A percentile compares a stretch with the other conserved stretches of the same genome.
Conservation (phyloP, 2,113 vertebrate species). For the Herpetotheres cachinnans region DNA sequence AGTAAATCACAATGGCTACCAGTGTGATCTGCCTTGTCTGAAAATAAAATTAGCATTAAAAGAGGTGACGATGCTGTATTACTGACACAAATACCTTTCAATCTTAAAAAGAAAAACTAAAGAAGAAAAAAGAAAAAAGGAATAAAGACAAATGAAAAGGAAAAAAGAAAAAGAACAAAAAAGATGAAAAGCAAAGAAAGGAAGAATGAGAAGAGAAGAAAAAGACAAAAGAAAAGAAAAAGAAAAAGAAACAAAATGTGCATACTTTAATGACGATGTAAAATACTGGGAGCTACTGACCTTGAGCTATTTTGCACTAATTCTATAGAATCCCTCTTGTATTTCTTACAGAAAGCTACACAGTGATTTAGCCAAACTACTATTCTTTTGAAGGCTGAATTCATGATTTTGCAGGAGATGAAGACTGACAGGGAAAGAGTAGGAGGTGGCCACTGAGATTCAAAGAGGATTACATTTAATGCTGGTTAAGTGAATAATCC, state of each 20-base stretch:
- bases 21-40: conserved; percentile 17
- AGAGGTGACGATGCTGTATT: not conserved
- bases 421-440: conserved; percentile 59
- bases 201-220: no score
- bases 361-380: conserved; percentile 59
- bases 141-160: no score
- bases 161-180: not conserved
- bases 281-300: conserved; percentile 26
- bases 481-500: conserved; percentile 64
- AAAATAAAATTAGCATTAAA: conserved; percentile 56
- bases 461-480: conserved; percentile 69
- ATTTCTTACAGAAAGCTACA: conserved; percentile 55
- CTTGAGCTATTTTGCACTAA: conserved; percentile 53
- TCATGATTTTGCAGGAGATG: conserved; percentile 62
- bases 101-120: not conserved
- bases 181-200: no score
- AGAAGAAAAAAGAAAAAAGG: rapidly evolving
- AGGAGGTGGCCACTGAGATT: conserved; percentile 31
- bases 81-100: conserved; percentile 32
- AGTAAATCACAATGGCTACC: not conserved
- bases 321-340: conserved; percentile 35
- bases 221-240: not conserved
- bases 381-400: conserved; percentile 63
- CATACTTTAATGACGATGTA: conserved; percentile 60
- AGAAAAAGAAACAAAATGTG: not conserved